Evolutionary conservation across 2,797 vertebrate species (phyloP), one percentile per base, ranked within the genome.

Genomic region (Poecile montanus): DNA sequence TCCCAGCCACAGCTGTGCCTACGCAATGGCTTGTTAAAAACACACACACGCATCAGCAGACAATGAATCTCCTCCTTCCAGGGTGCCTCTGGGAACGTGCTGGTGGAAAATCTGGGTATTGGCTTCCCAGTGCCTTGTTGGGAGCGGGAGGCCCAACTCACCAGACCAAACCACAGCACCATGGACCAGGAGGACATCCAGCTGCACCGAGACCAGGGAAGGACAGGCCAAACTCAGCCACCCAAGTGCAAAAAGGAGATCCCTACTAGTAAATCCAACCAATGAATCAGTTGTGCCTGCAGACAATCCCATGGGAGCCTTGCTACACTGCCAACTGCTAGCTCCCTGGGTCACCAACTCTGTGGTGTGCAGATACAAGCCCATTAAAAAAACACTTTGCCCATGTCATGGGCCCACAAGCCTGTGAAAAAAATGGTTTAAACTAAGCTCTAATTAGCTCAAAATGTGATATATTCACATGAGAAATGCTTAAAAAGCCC

Each of bases 221-320:
- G 26, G 74, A 50, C 0, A 3, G 27, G 32, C 21, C 50, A 67
- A 50, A 54, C 16, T 18, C 60, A 62, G 65, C 8, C 57, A 42
- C 1, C 0, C 13, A 51, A 13, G 12, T 19, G 27, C 1, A 3
- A 78, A 17, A 73, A 57, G 36, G 19, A 20, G 29, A 93, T 34
- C 61, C 61, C 30, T 57, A 21, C 34, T 44, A 7, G 0, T 29
- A 66, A 50, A 16, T 81, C 58, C 21, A 86, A 26, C 27, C 21
- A 63, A 60, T 16, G 18, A 79, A 58, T 1, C 2, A 48, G 63
- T 27, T 0, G 0, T 0, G 11, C 23, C 34, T 1, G 2, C 3
- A 4, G 45, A 70, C 44, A 42, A 71, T 20, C 26, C 30, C 32
- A 40, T 0, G 12, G 57, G 17, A 79, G 25, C 19, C 34, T 71